These are phyloP conservation scores for Drosophila kuntzei DNA, from an alignment of 2,888 invertebrate species.

Conservation along the genomic window DNA sequence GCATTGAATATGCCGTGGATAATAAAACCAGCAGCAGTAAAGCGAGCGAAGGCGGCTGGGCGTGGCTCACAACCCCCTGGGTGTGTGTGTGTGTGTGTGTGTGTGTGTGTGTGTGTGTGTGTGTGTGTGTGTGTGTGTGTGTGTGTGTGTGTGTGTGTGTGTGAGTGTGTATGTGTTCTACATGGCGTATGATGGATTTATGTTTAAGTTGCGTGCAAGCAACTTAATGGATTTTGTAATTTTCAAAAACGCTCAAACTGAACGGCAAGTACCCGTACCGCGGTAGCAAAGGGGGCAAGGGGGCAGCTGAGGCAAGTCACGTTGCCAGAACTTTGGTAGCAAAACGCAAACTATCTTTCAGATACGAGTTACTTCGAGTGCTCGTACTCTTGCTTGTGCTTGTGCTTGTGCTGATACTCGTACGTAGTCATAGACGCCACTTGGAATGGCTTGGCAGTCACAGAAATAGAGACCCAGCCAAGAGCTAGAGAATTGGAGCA, in stretches of 20 bases:
- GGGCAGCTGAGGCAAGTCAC: conserved; percentile 34
- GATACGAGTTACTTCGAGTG: conserved; percentile 43
- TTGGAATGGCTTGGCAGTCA: conserved; percentile 41
- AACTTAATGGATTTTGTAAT: conserved; percentile 83
- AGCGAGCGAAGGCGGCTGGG: conserved; percentile 45
- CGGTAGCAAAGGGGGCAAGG: conserved; percentile 7
- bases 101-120: conserved; percentile 21
- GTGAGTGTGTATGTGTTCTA: conserved; percentile 55
- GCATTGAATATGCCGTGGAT: conserved; percentile 78
- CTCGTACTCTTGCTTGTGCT: conserved; percentile 21
- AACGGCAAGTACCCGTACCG: conserved; percentile 31
- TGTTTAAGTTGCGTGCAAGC: conserved; percentile 83
- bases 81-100: conserved; percentile 4
- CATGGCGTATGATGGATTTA: conserved; percentile 83
- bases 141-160: conserved; percentile 22
- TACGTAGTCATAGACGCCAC: conserved; percentile 35
- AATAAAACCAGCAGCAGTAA: conserved; percentile 67
- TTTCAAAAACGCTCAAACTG: conserved; percentile 71
- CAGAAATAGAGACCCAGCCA: conserved; percentile 37
- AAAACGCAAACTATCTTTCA: conserved; percentile 55
- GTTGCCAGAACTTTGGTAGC: conserved; percentile 49
- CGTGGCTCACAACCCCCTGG: conserved; percentile 52
- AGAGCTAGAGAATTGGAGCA: conserved; percentile 73
- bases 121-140: conserved; percentile 2
- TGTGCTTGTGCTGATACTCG: conserved; percentile 8